Conservation (phyloP, 2,113 vertebrate genomes). For the Bucco capensis region DNA sequence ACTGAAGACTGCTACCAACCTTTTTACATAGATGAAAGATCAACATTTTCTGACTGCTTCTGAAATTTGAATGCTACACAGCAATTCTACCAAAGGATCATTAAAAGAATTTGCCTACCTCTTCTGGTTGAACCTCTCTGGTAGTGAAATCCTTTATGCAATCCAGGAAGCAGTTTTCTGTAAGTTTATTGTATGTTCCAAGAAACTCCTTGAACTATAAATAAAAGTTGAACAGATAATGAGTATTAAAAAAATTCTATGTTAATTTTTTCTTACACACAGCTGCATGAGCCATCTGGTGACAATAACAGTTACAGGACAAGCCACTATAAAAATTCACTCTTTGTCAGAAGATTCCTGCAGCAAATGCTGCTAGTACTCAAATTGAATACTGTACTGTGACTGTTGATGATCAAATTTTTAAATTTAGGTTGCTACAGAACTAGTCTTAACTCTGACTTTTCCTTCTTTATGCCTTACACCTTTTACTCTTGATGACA, state of each 20-base stretch:
- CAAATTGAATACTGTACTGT: background rate
- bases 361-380: background rate
- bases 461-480: background rate
- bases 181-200: slow-evolving; percentile 97
- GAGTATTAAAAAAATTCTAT: background rate
- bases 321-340: background rate
- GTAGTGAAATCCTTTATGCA: slow-evolving; percentile 96
- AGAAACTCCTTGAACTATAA: slow-evolving; percentile 95
- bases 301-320: background rate
- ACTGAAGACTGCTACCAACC: background rate
- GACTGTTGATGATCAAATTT: background rate
- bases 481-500: background rate
- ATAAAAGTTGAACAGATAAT: slow-evolving; percentile 18
- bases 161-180: slow-evolving; percentile 96
- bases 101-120: slow-evolving; percentile 75
- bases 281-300: background rate
- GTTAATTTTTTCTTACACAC: background rate
- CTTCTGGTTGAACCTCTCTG: slow-evolving; percentile 90
- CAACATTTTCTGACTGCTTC: background rate
- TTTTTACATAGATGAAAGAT: background rate
- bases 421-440: background rate
- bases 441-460: background rate
- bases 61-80: background rate
- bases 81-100: background rate
- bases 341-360: background rate